Evolutionary conservation across 2,888 invertebrate species (phyloP).

Genomic region (Celastrina argiolus): DNA sequence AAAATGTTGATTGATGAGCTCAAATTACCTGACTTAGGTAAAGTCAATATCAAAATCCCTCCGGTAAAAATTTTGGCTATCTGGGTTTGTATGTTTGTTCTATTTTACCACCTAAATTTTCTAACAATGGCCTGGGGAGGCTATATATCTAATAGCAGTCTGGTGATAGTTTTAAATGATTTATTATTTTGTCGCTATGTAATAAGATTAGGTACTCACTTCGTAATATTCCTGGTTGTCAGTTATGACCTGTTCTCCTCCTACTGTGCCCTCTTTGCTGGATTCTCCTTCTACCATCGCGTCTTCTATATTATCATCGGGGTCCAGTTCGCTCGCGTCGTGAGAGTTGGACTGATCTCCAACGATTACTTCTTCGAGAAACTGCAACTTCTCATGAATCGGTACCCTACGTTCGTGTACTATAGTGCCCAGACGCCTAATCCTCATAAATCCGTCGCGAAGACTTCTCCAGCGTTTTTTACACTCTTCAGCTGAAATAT

Average conservation of each 20-base stretch:
- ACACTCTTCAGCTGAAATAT: slow-evolving; percentile 73
- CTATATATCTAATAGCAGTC: too few species aligned
- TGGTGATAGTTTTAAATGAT: too few species aligned
- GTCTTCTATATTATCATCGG: slow-evolving; percentile 14
- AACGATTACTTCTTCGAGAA: slow-evolving; percentile 46
- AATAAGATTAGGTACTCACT: slow-evolving; percentile 40
- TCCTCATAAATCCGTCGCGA: slow-evolving; percentile 73
- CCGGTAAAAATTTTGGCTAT: too few species aligned
- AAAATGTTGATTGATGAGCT: too few species aligned
- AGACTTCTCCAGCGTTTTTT: slow-evolving; percentile 76
- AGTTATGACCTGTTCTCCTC: slow-evolving; percentile 59
- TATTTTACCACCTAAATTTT: too few species aligned
- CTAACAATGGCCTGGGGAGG: too few species aligned
- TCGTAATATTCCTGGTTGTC: slow-evolving; percentile 72
- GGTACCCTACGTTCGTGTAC: slow-evolving; percentile 52
- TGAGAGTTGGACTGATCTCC: slow-evolving; percentile 32
- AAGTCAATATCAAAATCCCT: too few species aligned
- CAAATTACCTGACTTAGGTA: too few species aligned
- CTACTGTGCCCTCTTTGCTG: slow-evolving; percentile 34
- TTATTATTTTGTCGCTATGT: too few species aligned
- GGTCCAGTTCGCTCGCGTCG: slow-evolving; percentile 17
- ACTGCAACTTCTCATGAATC: slow-evolving; percentile 60
- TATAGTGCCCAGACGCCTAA: slow-evolving; percentile 58
- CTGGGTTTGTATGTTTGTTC: too few species aligned
- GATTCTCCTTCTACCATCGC: slow-evolving; percentile 29